Base-by-base conservation (phyloP, 2,113 vertebrate species). In the Tragulus kanchil region DNA sequence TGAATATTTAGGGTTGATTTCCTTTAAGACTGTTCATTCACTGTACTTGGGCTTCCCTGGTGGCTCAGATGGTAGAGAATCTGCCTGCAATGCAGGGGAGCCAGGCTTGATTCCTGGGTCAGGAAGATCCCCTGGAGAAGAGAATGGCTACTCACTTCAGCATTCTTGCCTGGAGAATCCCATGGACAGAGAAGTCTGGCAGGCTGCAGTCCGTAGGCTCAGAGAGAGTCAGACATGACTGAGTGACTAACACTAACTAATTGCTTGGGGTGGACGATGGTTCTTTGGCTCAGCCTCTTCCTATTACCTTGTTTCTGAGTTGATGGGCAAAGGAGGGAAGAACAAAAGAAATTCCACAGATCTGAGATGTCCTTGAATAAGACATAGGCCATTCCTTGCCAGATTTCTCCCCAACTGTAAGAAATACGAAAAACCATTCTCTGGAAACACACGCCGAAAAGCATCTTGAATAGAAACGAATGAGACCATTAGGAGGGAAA, bases 251-350 rank as follows among this genome's bases (percentile, higher is more conserved):
- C 10, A 23, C 10, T 45, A 45, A 45, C 1, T 45, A 73, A 25
- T 21, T 45, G 21, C 69, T 45, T 73, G 69, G 42, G n/a, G 54
- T 11, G 52, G 42, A 45, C 12, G 31, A 19, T 36, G 19, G 52
- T 45, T 62, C 61, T 79, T 17, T 96, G 42, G 77, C 83, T 94
- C 67, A 26, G 31, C 64, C 16, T 96, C 45, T 61, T 95, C 36
- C 36, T 6, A 21, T 54, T 12, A 12, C 17, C 16, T 52, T 1
- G 13, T 71, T 85, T 90, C 56, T n/a, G n/a, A 91, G 45, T 81
- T 31, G 1, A 71, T 69, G 75, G 6, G 42, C 21, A 25, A 12
- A 42, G 50, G 17, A 14, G 25, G 26, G 10, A 16, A 16, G 4
- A 90, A 89, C 3, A 17, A 67, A 61, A 85, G 75, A 94, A 94